Evolutionary conservation across 2,888 invertebrate genomes (phyloP), one percentile per base, ranked within the genome.

Genomic region (Scelioninae gen. 1): DNA sequence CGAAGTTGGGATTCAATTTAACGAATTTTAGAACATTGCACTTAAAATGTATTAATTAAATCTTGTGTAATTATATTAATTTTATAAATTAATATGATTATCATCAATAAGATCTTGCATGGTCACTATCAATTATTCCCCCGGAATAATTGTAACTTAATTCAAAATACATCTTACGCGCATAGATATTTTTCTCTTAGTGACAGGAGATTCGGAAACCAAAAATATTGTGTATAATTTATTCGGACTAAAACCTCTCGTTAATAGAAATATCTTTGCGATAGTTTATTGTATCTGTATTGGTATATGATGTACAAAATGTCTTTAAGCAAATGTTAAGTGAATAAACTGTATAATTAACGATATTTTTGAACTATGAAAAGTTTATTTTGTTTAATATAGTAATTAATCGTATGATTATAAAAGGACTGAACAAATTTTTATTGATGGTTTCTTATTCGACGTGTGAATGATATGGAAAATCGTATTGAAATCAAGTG

Each of bases 341-440:
- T 68, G 32, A 72, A 72, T 45, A 63, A 71, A 81, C 65, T 65
- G 56, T 69, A 66, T 66, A 58, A 76, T 82, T 76, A 82, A 76
- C 55, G 8, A 47, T 76, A 82, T 82, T 76, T 82, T 82, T 82
- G 71, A 82, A 76, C 65, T 60, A 65, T 82, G 43, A 53, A 82
- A 82, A 72, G 81, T 82, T 82, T 82, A 82, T 82, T 82, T 82
- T 82, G 81, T 82, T 82, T 82, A 82, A 60, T 75, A 47, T 69
- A 81, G 60, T 23, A 75, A 69, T 32, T 63, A 69, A 81, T 62
- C 58, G 56, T 75, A 69, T 65, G 58, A 81, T 75, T 81, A 56
- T 63, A 66, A 60, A 63, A 56, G 69, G 58, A 81, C 62, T 69
- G 75, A 75, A 71, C 60, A 63, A 34, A 34, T 63, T 75, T 81